Percentiles rank a stretch among this genome's conserved stretches.
Conservation (phyloP, 2,113 vertebrate species). For the Chloebia gouldiae region DNA sequence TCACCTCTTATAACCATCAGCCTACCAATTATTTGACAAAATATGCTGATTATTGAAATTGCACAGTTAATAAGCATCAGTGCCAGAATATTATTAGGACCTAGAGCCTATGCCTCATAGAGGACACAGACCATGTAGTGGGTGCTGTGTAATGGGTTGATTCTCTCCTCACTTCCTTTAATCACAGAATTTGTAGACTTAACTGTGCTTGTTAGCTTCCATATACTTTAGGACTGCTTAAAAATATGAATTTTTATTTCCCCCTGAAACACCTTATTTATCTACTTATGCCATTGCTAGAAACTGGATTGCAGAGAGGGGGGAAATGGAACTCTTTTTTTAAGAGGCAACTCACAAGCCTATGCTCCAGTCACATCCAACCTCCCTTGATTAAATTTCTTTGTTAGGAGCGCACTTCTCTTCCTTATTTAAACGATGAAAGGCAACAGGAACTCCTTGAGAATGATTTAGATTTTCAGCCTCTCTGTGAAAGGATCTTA, state of each 20-base stretch:
- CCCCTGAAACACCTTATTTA: background rate
- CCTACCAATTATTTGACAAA: constrained; percentile 64
- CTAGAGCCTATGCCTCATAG: background rate
- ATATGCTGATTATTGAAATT: constrained; percentile 70
- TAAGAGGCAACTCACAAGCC: background rate
- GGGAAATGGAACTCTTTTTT: background rate
- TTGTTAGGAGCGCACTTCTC: background rate
- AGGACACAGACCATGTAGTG: background rate
- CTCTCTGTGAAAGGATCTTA: background rate
- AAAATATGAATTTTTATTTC: background rate
- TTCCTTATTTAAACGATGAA: background rate
- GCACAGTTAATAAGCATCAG: constrained; percentile 6
- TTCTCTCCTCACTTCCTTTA: background rate
- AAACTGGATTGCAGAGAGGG: background rate
- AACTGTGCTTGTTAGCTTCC: background rate
- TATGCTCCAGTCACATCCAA: background rate
- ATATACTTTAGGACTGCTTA: background rate
- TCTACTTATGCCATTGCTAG: background rate
- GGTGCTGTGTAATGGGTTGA: background rate
- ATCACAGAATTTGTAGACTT: background rate
- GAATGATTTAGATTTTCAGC: background rate
- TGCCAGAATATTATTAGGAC: constrained; percentile 53
- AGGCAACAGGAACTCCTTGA: accelerated
- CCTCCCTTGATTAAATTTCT: background rate
- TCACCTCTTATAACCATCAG: constrained; percentile 66